Evolutionary conservation across 2,113 vertebrate genomes (phyloP), one percentile per base, ranked within the genome.

Genomic region (Pipa parva): DNA sequence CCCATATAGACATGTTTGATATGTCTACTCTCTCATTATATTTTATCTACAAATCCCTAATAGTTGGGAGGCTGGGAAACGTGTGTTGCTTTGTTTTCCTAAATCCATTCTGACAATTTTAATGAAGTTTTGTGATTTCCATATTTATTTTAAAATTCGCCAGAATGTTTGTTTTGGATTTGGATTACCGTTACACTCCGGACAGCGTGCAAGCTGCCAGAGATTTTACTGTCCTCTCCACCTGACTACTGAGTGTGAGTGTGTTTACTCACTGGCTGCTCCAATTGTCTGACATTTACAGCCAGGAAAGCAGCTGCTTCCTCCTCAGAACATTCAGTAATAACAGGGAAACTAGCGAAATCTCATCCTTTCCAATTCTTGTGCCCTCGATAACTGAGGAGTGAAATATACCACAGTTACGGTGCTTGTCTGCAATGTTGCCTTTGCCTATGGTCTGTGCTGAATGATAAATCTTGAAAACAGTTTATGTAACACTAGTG

Each of bases 221-320:
- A 55, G 13, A 18, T 22, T 29, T 59, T 20, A 59, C 45, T 22
- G 2, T 21, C 22, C 28, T 37, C 26, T 42, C 29, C 33, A 42
- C 48, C 57, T 29, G 49, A 51, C 48, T 42, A 31, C n/a, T 42
- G 48, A 61, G 57, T 70, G 64, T 48, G 56, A 68, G 46, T 59
- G 52, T 65, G 46, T 69, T 69, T 69, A 60, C 57, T 59, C 48
- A 52, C 56, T 52, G n/a, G 26, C 33, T 27, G 45, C 27, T 39
- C 51, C 56, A 60, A 69, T 60, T 39, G 56, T 70, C 57, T 39
- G 28, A 33, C 33, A 54, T 48, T 52, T 17, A 70, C 54, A 70
- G 36, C 25, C 66, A 70, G 66, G 66, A 70, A 70, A 49, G 29
- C 66, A 70, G 66, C 66, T 70, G 66, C 66, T 70, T 70, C 66